Evolutionary conservation across 2,888 invertebrate genomes (phyloP).

Genomic region (Calliopum simillimum): DNA sequence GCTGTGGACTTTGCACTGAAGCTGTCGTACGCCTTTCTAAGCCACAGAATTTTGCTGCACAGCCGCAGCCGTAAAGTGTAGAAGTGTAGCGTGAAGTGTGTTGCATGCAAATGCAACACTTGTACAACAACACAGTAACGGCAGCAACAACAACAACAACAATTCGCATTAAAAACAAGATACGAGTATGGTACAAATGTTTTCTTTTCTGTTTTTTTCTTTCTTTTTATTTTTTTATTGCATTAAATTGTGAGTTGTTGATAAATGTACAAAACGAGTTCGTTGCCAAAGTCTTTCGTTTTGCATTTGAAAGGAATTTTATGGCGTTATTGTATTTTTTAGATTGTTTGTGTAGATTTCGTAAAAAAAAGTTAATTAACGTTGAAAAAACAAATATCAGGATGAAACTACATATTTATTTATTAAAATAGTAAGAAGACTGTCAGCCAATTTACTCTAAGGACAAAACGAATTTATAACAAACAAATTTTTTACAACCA

Average conservation of each 20-base stretch:
- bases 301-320: conserved; percentile 28
- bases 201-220: no score
- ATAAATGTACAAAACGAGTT: conserved; percentile 25
- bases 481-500: no score
- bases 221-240: neutral
- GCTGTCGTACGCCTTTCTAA: conserved; percentile 29
- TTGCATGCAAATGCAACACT: conserved; percentile 25
- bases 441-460: no score
- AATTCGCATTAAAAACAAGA: neutral
- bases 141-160: conserved; percentile 25
- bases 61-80: neutral
- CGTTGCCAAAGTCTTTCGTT: conserved; percentile 31
- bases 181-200: neutral
- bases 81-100: neutral
- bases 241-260: neutral
- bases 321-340: conserved; percentile 11
- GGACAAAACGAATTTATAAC: no score
- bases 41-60: conserved; percentile 22
- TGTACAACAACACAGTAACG: conserved; percentile 34
- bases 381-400: no score
- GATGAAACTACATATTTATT: no score
- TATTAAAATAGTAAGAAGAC: no score
- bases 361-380: no score
- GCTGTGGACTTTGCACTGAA: conserved; percentile 32
- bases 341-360: no score